Base-by-base conservation (phyloP, 1,140 invertebrate species). In the Mactra quadrangularis region DNA sequence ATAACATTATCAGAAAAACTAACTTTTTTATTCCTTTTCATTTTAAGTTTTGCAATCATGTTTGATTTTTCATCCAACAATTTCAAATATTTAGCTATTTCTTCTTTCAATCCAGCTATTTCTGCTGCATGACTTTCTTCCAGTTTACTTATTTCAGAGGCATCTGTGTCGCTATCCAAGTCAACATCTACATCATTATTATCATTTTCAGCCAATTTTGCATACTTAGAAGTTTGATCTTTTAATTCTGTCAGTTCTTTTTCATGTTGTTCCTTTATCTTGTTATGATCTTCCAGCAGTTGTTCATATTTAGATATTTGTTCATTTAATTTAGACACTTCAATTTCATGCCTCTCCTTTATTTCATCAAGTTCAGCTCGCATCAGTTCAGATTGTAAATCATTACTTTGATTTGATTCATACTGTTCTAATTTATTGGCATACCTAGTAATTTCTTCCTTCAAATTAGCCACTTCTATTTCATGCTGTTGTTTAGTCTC, bases 351-450 rank as follows among this genome's bases (percentile, higher is more conserved):
- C 4, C 38, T 77, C 19, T 72, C 71, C 31, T 59, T 81, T 13
- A 87, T 45, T 68, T 83, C 82, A n/a, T 64, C 45, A 29, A 82
- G 45, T 38, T 66, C 84, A 35, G 84, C 77, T 38, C 25, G 55
- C 55, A 59, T 9, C 27, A 29, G 15, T 59, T 59, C 55, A 22
- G 25, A 1, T 22, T 59, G 25, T 59, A 59, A 59, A 6, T 59
- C 25, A 27, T 13, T 2, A 13, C 15, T 22, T 4, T 25, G 15
- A 19, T 13, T 6, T 22, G 6, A 41, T 41, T 41, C 15, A 15
- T 41, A 7, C 15, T 41, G 6, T 41, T 41, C 38, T 15, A 41
- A 41, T 15, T 7, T 41, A 7, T 6, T 7, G 15, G 38, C 38
- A 41, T 41, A 41, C 15, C 38, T 41, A 15, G 15, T 15, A 41